Evolutionary conservation across 2,888 invertebrate species (phyloP), one percentile per base, ranked within the genome.

Genomic region (Himalopsyche anomala): DNA sequence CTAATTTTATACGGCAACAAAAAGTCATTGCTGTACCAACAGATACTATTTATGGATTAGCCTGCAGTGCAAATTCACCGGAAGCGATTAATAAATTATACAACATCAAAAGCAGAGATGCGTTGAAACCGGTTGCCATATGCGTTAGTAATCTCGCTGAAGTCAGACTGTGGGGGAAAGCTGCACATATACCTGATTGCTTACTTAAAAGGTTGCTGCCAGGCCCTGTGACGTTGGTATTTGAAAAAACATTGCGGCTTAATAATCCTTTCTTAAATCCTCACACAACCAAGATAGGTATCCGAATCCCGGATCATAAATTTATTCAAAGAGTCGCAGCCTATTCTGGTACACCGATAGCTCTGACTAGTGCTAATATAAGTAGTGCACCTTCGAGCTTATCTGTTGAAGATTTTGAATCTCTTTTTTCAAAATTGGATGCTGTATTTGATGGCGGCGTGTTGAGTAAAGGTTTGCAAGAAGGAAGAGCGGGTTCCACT

Each of bases 11-110:
- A 12, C 90, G 89, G 2, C 90, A 91, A 11, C 95, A 95, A 0
- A 92, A 94, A 86, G 94, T 97, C 2, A 95, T 99, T 89, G 99
- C 98, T 0, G 93, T 99, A 3, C 99, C 99, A 2, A 99, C 99
- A 0, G 99, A 99, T 90, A 99, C 99, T 0, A 96, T 99, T 62
- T 99, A 99, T 91, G 99, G 99, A 0, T 91, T 99, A 84, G 98
- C 99, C 12, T 97, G 96, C 89, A 94, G 96, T 90, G 98, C 97
- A 0, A 97, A 97, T 89, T 95, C 96, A 91, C 93, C 95, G 17
- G 91, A 93, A 62, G 96, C 98, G 36, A 95, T 99, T 51, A 93
- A 95, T 87, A 95, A 94, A 88, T 92, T 99, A 0, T 99, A 99
- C 91, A 92, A 94, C 55, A 96, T 99, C 55, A 99, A 99, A 92